Percentiles rank a stretch among this genome's conserved stretches.
Conservation (phyloP, 2,888 invertebrate species). For the Nasonovia ribisnigri region DNA sequence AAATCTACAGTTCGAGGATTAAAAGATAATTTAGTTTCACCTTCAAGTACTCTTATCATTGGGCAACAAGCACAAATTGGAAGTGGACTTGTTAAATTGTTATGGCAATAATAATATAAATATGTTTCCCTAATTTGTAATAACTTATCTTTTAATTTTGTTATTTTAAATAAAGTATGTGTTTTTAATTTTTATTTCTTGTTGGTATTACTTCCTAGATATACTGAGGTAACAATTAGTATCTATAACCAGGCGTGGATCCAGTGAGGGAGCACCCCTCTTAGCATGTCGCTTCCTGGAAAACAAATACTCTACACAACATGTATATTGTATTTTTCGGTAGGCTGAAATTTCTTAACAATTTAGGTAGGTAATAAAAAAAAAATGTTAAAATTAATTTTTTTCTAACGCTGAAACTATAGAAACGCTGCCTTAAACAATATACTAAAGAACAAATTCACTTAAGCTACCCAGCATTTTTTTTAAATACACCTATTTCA, state of each 20-base stretch:
- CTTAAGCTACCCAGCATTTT: no score
- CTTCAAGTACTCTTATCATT: constrained; percentile 88
- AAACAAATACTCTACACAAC: no score
- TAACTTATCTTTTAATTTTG: background rate
- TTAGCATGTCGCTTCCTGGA: no score
- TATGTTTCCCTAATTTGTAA: background rate
- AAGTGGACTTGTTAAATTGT: constrained; percentile 75
- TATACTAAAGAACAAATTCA: no score
- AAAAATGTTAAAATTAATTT: no score
- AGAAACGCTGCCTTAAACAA: no score
- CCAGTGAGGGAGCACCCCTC: background rate
- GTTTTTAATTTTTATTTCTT: background rate
- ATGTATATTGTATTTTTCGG: no score
- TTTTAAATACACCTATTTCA: no score
- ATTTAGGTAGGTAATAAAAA: no score
- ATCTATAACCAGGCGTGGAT: no score
- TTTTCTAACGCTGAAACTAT: no score
- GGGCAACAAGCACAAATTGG: constrained; percentile 87
- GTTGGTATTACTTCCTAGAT: background rate
- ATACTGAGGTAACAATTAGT: background rate
- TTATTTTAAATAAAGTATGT: constrained; percentile 16
- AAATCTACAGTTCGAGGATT: constrained; percentile 79
- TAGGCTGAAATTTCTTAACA: no score
- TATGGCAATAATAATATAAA: constrained; percentile 58
- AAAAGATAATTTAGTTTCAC: constrained; percentile 82